Evolutionary conservation across 2,113 vertebrate species (phyloP).

Genomic region (Aythya baeri): DNA sequence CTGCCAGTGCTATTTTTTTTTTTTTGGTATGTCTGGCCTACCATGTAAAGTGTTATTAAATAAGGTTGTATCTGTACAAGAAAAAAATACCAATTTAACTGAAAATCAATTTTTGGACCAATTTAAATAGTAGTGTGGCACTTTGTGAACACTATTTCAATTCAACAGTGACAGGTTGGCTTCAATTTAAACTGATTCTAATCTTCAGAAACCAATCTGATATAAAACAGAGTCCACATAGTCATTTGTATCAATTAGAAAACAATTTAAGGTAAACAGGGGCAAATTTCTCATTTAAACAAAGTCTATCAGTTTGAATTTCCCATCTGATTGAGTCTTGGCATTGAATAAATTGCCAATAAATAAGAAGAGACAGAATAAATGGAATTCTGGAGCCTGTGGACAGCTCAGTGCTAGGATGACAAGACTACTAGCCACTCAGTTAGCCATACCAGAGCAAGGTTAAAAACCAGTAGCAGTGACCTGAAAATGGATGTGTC

Average conservation of each 20-base stretch:
- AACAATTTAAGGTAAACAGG: background rate
- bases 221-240: background rate
- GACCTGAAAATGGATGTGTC: background rate
- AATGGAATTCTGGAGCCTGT: background rate
- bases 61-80: background rate
- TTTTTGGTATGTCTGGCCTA: background rate
- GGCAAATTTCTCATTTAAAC: background rate
- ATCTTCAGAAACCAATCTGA: background rate
- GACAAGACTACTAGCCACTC: background rate
- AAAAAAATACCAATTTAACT: background rate
- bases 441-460: background rate
- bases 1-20: background rate
- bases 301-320: background rate
- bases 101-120: background rate
- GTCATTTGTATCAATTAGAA: constrained; percentile 10
- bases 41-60: background rate
- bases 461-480: background rate
- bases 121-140: background rate
- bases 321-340: background rate
- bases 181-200: background rate
- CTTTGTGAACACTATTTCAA: background rate
- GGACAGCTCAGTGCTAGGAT: background rate
- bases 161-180: background rate
- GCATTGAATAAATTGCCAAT: background rate
- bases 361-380: background rate